A percentile compares a stretch with the other conserved stretches of the same genome.
These are phyloP conservation scores for Neotoxoptera formosana DNA, from an alignment of 1,140 invertebrate genomes.

Conservation along the genomic window DNA sequence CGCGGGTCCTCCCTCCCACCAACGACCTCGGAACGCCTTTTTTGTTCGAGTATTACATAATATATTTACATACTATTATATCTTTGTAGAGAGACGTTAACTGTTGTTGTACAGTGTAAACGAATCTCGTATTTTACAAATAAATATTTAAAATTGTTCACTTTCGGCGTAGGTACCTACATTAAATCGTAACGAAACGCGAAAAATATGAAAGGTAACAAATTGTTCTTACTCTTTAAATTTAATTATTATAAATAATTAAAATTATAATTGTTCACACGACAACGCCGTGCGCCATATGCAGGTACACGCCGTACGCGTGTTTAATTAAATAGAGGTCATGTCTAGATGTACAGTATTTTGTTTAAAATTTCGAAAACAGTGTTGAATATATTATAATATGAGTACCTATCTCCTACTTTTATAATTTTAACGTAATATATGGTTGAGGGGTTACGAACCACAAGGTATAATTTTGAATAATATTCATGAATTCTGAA, in stretches of 20 bases:
- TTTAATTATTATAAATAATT: neutral
- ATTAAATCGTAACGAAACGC: too few species aligned
- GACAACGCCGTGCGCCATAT: neutral
- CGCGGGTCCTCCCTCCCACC: neutral
- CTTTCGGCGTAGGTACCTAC: neutral
- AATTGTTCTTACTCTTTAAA: neutral
- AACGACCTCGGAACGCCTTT: neutral
- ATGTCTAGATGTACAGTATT: neutral
- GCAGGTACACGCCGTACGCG: neutral
- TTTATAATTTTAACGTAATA: constrained; percentile 13
- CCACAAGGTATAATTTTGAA: neutral
- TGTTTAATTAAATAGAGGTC: constrained; percentile 17
- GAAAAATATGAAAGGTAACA: neutral
- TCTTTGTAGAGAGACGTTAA: neutral
- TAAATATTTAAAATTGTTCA: neutral
- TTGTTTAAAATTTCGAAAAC: neutral
- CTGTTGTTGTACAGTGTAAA: neutral
- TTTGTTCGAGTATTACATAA: neutral
- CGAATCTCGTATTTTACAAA: neutral
- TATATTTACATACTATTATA: neutral
- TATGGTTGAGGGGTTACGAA: neutral
- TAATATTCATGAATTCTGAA: neutral
- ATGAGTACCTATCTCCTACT: neutral
- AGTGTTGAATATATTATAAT: neutral
- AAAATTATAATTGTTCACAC: neutral